Evolutionary conservation across 2,888 invertebrate species (phyloP), one percentile per base, ranked within the genome.

Genomic region (Marronus borbonicus): DNA sequence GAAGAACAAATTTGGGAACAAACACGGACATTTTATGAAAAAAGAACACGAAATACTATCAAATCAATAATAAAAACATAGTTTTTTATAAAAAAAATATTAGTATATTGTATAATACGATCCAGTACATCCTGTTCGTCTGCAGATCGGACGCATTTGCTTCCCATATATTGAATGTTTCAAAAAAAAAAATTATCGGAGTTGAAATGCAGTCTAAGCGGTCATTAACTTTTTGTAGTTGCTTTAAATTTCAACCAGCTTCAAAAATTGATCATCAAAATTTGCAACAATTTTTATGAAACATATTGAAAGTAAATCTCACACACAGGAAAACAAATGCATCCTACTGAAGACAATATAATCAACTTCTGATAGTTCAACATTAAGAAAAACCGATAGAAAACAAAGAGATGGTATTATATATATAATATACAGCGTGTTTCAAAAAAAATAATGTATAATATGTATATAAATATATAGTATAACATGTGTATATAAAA

Each of bases 401-500:
- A 49, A 44, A 20, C n/a, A 74, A 5, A 7, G 5, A 36, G 31
- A 60, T 49, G 65, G 31, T 55, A n/a, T 55, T 17, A 55, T 55
- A 50, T 50, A n/a, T 50, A 55, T 75, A 65, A 50, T 65, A 65
- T 64, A 76, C 17, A 69, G 39, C 44, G 60, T 70, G 62, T 62
- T n/a, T 24, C 31, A 60, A 31, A 64, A 50, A 50, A 5, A 62
- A 77, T 36, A 68, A 72, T 68, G 50, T 68, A 44, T 58, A 72
- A 60, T 58, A 44, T 52, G 65, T 50, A 68, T 70, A 70, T 58
- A 69, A 49, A 39, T 44, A 17, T 76, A 17, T 49, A 68, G 36
- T 52, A 68, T 78, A 66, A 72, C 62, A 66, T 60, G 49, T 75
- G 68, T 50, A 68, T 68, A 78, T 74, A 79, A 76, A 68, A 70